Base-by-base conservation (phyloP, 2,113 vertebrate species). In the Prochilodus magdalenae region DNA sequence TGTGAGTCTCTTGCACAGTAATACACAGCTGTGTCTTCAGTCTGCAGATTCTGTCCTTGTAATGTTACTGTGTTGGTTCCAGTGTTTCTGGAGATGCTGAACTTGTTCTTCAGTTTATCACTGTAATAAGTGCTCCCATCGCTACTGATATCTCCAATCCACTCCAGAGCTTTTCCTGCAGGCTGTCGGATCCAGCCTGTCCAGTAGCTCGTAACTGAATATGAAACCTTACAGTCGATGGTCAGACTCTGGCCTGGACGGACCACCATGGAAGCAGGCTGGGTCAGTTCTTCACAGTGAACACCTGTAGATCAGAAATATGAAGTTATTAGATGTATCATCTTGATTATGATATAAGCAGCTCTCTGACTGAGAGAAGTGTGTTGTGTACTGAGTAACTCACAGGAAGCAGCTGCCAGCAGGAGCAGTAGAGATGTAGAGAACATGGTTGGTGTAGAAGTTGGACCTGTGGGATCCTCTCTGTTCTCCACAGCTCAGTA, bases 111-210 rank as follows among this genome's bases (percentile, higher is more conserved):
- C 2, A 87, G 49, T 5, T 62, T 55, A 40, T 70, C 80, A 47
- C 29, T 77, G 8, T 79, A 79, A 1, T 1, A 0, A 18, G 12
- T n/a, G 16, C 0, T 1, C 14, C 69, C 73, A n/a, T n/a, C 1
- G 1, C 47, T 0, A 0, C 1, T n/a, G 13, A 87, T 75, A 0
- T 0, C 0, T 2, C 67, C 86, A n/a, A 89, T 40, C 86, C 86
- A 87, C 60, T 86, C 88, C 69, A 87, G 63, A 33, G 70, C 30
- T 81, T 82, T 84, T 44, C 80, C 67, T 63, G 81, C 55, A 24
- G 47, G 13, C 1, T 90, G 86, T 20, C 82, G 29, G 13, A 88
- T 71, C 81, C 83, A 88, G 70, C 0, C 0, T n/a, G 88, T 83
- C 1, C 0, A 0, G 6, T 62, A 47, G 15, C 59, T 33, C 44